A percentile compares a stretch with the other conserved stretches of the same genome.
These are phyloP conservation scores for Dichetophora obliterata DNA, from an alignment of 2,888 invertebrate species.

Conservation along the genomic window DNA sequence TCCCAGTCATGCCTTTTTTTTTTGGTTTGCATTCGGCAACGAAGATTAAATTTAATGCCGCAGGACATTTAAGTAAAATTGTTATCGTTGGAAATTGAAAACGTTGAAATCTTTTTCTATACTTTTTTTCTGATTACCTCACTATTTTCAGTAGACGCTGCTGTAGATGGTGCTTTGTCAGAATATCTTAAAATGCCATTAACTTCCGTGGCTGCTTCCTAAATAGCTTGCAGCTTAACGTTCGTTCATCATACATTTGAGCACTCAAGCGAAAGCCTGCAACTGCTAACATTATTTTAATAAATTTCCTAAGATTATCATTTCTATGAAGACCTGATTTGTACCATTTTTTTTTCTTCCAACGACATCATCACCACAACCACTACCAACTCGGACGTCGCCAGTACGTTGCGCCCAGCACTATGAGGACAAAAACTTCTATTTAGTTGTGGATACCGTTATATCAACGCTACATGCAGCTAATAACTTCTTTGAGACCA, in stretches of 20 bases:
- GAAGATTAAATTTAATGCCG: too few relatives aligned
- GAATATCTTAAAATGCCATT: slow-evolving; percentile 34
- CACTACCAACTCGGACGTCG: too few relatives aligned
- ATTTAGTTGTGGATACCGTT: slow-evolving; percentile 84
- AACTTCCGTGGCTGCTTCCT: background rate
- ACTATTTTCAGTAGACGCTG: too few relatives aligned
- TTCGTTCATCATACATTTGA: background rate
- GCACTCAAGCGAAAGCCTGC: slow-evolving; percentile 4
- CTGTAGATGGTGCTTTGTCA: too few relatives aligned
- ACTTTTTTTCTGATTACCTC: background rate
- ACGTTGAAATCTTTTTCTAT: background rate
- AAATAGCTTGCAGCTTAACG: background rate
- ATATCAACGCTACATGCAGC: slow-evolving; percentile 81
- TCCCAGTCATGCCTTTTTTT: too few relatives aligned
- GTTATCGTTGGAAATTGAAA: too few relatives aligned
- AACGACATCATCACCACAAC: background rate
- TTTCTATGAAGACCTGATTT: background rate
- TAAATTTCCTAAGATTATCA: background rate
- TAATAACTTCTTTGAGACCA: slow-evolving; percentile 88
- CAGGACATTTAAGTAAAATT: too few relatives aligned
- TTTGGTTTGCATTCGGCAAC: too few relatives aligned
- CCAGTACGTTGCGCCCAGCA: slow-evolving; percentile 76
- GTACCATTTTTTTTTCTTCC: background rate
- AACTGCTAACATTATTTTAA: slow-evolving; percentile 16
- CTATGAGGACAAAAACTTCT: slow-evolving; percentile 84